Percentiles rank a stretch among this genome's conserved stretches.
These are phyloP conservation scores for Donacobius atricapilla DNA, from an alignment of 2,113 vertebrate genomes.

Conservation along the genomic window DNA sequence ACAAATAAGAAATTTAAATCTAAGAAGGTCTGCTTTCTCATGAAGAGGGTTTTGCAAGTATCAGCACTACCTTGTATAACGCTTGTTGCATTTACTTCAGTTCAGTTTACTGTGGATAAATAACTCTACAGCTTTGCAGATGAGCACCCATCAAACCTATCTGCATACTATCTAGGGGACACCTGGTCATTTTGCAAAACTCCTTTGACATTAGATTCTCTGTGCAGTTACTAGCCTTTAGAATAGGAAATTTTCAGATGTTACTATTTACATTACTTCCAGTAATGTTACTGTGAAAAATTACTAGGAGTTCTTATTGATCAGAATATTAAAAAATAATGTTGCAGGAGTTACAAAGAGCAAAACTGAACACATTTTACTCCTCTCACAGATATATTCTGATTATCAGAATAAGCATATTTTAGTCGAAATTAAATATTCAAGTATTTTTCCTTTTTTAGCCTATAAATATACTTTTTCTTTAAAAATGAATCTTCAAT, in stretches of 20 bases:
- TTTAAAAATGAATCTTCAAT: not conserved
- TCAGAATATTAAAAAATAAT: not conserved
- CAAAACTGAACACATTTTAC: not conserved
- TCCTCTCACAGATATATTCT: not conserved
- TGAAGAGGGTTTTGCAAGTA: not conserved
- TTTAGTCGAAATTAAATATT: not conserved
- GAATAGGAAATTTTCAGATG: not conserved
- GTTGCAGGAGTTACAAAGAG: not conserved
- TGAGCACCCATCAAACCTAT: not conserved
- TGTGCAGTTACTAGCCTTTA: not conserved
- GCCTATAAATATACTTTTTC: not conserved
- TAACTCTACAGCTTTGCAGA: not conserved
- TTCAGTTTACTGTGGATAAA: not conserved
- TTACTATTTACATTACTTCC: not conserved
- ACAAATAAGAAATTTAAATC: not conserved
- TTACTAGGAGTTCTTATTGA: not conserved
- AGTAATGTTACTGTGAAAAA: not conserved
- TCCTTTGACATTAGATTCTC: not conserved
- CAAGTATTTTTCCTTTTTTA: not conserved
- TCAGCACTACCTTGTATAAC: accelerated
- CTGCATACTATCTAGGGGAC: not conserved
- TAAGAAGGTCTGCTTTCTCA: not conserved
- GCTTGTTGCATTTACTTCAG: not conserved
- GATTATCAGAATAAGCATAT: not conserved
- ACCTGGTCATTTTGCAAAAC: not conserved